Evolutionary conservation across 2,797 vertebrate genomes (phyloP), one percentile per base, ranked within the genome.

Genomic region (Phalanger gymnotis): DNA sequence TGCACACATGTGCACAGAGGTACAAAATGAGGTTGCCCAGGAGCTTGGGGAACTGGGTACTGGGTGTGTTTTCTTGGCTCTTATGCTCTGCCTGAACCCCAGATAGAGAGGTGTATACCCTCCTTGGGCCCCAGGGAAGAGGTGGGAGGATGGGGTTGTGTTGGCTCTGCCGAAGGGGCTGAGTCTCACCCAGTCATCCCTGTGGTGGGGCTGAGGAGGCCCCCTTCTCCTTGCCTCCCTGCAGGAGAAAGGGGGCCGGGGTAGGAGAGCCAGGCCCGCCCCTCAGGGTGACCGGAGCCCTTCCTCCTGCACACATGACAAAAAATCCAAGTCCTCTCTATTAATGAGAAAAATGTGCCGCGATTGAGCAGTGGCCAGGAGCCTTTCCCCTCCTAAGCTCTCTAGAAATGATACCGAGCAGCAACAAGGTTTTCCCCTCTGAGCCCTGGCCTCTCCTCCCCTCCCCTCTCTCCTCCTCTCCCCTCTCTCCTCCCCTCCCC

Each of bases 301-400:
- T 93, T 97, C 93, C 90, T 97, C 94, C 93, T 91, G 95, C 97
- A 98, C 98, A 98, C 94, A 54, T 96, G 92, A 98, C 94, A 53
- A 96, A 98, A 98, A 98, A 98, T 98, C 98, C 97, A 97, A 98
- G 98, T 98, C 98, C 98, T 97, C 96, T 98, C 98, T 98, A 99
- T 99, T 99, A 99, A 99, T 99, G 98, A 98, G 98, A 99, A 99
- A 99, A 99, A 99, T 98, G 98, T 99, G 99, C 98, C 97, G 98
- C 97, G 98, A 97, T 98, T 98, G 99, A 99, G 98, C 98, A 98
- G 98, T 98, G 98, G 98, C 99, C 98, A 98, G 98, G 98, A 97
- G 98, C 98, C 98, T 98, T 98, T 98, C 98, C 98, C 98, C 98
- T 91, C 95, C 94, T 98, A 98, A 96, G 96, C 98, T 98, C 98